Percentiles rank a stretch among this genome's conserved stretches.
Evolutionary conservation across 2,113 vertebrate genomes (phyloP).

Genomic region (Ceyx cyanopectus): DNA sequence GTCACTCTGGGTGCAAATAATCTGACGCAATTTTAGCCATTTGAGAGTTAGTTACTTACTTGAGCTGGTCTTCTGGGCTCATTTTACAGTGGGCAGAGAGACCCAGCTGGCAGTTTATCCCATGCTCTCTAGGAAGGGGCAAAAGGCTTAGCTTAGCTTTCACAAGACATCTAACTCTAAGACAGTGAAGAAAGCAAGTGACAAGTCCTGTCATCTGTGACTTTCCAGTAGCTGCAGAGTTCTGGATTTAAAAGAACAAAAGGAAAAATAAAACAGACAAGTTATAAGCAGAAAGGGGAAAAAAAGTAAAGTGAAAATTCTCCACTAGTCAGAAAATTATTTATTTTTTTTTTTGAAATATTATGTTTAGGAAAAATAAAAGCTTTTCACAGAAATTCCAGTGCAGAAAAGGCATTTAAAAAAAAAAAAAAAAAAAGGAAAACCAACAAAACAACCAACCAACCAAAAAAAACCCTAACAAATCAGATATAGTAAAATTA

Average conservation of each 20-base stretch:
- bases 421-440: too few relatives aligned
- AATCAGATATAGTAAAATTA: not conserved
- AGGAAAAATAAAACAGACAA: not conserved
- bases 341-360: not conserved
- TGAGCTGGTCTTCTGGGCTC: not conserved
- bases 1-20: conserved; percentile 23
- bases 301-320: not conserved
- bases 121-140: conserved; percentile 55
- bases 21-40: conserved; percentile 12
- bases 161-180: not conserved
- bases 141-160: conserved; percentile 51
- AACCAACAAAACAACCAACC: too few relatives aligned
- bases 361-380: not conserved
- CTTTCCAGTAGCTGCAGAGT: not conserved
- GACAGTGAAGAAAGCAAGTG: not conserved
- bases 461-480: not conserved
- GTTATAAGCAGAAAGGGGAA: not conserved
- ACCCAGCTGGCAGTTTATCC: conserved; percentile 51
- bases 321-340: not conserved
- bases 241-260: not conserved
- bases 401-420: not conserved
- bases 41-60: not conserved
- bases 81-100: conserved; percentile 25
- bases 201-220: conserved; percentile 30
- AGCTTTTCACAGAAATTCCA: not conserved